Evolutionary conservation across 2,797 vertebrate genomes (phyloP).

Genomic region (Centropyge bicolor): DNA sequence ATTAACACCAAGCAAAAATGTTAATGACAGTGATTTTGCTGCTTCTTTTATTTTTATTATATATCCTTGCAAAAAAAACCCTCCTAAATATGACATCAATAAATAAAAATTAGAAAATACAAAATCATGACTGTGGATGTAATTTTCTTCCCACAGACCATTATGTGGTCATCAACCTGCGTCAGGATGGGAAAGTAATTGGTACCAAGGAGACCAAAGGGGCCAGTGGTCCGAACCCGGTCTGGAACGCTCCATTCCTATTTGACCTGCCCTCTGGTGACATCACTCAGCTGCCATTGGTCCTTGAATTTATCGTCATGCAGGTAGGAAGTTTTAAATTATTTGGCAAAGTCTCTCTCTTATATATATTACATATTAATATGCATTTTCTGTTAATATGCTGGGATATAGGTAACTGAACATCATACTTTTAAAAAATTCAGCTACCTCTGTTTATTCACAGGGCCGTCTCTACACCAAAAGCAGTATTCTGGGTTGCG

Average conservation of each 20-base stretch:
- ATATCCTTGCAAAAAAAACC: neutral
- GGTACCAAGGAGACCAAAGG: constrained; percentile 87
- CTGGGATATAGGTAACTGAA: neutral
- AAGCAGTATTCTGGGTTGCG: constrained; percentile 80
- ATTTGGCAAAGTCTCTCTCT: neutral
- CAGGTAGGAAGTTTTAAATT: constrained; percentile 78
- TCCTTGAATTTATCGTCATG: constrained; percentile 87
- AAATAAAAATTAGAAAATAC: neutral
- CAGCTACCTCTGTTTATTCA: neutral
- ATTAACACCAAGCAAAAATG: neutral
- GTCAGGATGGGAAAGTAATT: constrained; percentile 80
- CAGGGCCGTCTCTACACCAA: constrained; percentile 86
- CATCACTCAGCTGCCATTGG: constrained; percentile 78
- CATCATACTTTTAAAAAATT: neutral
- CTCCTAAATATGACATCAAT: neutral
- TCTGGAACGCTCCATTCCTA: constrained; percentile 90
- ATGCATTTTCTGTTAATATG: neutral
- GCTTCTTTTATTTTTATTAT: no score
- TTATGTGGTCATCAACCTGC: constrained; percentile 87
- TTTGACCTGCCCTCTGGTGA: constrained; percentile 86
- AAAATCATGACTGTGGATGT: neutral
- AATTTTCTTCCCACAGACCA: constrained; percentile 80
- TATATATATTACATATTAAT: no score
- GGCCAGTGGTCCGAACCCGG: constrained; percentile 80
- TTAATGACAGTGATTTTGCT: neutral